Base-by-base conservation (phyloP, 2,797 vertebrate species). In the Gymnopithys bicolor region DNA sequence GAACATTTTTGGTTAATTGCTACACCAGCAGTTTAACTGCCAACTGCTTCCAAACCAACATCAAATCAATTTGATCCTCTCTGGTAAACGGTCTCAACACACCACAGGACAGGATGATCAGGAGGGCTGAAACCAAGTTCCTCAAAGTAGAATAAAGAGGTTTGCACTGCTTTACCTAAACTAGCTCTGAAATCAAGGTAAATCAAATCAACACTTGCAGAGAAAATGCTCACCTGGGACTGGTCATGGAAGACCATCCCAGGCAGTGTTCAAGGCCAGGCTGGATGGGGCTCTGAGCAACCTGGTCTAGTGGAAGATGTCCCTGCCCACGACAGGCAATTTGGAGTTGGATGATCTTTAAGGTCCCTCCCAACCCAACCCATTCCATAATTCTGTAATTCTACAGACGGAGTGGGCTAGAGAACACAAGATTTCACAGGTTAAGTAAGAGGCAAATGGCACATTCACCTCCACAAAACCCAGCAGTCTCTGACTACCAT, bases 1-100 rank as follows among this genome's bases (percentile, higher is more conserved):
- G 19, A 84, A 85, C 39, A 73, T 79, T 87, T 85, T 70, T 84
- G 86, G 59, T 95, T 83, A 97, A 87, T 78, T 37, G 77, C 0
- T 89, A 39, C 62, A 83, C 37, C 51, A 75, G 35, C 69, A 78
- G 15, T 55, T 85, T n/a, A 86, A 69, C 51, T 76, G 25, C 21
- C 55, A 52, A 6, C 2, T 9, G 41, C 73, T 90, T 82, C 69
- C 80, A 88, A 75, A 88, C 10, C 59, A 84, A 56, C 25, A 69
- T 12, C 16, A 82, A 55, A 88, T 39, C 84, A 22, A 23, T 68
- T 78, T 63, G 51, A 22, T 5, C 12, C 27, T 37, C 32, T 59
- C 69, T 63, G 55, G 53, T 55, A 81, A 93, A 89, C 2, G 68
- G 33, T 49, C 22, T 60, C 46, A 77, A 37, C 10, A 41, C 41